Base-by-base conservation (phyloP, 2,888 invertebrate genomes). In the Trichopoda pennipes region DNA sequence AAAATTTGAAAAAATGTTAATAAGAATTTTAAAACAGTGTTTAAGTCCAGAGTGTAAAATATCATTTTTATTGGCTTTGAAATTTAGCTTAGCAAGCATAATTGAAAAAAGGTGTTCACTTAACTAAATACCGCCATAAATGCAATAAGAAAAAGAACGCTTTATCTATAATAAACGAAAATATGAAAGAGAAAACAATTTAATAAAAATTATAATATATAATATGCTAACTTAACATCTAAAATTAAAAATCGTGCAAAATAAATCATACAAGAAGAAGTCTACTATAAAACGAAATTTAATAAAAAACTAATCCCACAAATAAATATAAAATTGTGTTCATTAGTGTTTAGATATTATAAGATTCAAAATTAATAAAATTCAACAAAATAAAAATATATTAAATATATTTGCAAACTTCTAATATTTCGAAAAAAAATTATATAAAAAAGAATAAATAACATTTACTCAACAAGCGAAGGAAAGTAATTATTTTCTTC, bases 321-420 rank as follows among this genome's bases (percentile, higher is more conserved):
- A 28, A 53, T 17, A 74, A 12, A 70, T 58, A 61, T 79, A 75
- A 66, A 72, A 79, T 79, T 82, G 82, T 82, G 82, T 82, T 82
- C 82, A 82, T 68, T 82, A 82, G 78, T 79, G 72, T 55, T 79
- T 75, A 82, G 66, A 55, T 17, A 55, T n/a, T 17, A 55, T 21
- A 66, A 21, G 19, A 51, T 28, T 63, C n/a, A 76, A 63, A 68
- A n/a, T n/a, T n/a, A n/a, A n/a, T n/a, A n/a, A n/a, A n/a, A n/a
- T n/a, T n/a, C n/a, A 61, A 19, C 8, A 51, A 78, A 21, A 56
- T 17, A 42, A 32, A 53, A 44, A 42, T 4, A 56, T 17, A 12
- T 42, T 28, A 55, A n/a, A 73, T 64, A 68, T 61, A 55, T 72
- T 61, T 49, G 12, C 56, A 32, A n/a, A 42, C 6, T 58, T 23